Conservation (phyloP, 2,797 vertebrate genomes). For the Mormyrus hasselquistii region DNA sequence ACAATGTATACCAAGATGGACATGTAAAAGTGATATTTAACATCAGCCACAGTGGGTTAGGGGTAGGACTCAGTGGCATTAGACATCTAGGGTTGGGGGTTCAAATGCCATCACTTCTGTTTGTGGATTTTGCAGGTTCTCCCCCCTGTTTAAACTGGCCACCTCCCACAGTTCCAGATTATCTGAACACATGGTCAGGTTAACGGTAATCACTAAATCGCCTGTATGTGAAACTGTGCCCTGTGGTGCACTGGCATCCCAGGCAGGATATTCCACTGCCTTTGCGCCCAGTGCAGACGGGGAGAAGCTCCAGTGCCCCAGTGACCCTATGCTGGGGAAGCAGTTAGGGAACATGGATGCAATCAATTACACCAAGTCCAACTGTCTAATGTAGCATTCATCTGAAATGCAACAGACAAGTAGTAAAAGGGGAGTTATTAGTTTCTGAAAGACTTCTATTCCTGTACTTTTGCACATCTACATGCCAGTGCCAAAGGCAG, state of each 20-base stretch:
- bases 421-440: not conserved
- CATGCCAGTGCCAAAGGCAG: not conserved
- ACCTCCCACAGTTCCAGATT: not conserved
- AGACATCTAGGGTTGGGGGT: not conserved
- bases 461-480: not conserved
- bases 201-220: not conserved
- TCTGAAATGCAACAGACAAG: not conserved
- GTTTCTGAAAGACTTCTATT: not conserved
- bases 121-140: not conserved
- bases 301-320: not conserved
- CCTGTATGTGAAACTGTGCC: not conserved
- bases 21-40: not conserved
- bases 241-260: not conserved
- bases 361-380: not conserved
- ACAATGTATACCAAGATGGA: not conserved
- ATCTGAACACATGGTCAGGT: not conserved
- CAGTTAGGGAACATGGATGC: not conserved
- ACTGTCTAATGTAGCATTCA: not conserved
- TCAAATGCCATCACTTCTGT: not conserved
- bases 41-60: not conserved
- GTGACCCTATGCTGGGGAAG: not conserved
- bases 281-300: not conserved
- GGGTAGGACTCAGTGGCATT: not conserved
- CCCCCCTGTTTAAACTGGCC: not conserved
- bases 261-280: not conserved